phyloP scores from a whole-genome alignment of 92 coral and sea anemone genomes.

The Porites lobata region DNA sequence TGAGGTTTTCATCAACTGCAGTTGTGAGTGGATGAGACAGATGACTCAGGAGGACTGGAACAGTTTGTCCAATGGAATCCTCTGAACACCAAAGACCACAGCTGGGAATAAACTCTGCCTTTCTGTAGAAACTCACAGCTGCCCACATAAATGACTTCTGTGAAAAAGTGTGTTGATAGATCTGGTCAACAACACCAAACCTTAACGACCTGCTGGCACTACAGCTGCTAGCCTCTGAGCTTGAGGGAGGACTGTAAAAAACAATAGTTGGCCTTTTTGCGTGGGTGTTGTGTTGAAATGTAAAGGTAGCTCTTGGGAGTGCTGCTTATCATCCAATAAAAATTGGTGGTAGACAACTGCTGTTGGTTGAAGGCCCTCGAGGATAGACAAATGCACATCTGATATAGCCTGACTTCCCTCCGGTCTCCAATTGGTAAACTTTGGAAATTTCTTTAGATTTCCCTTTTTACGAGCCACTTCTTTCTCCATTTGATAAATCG shows the following conservation, averaged over 20 bases:
- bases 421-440: conserved; percentile 19
- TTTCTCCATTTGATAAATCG: background rate
- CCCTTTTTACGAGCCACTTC: background rate
- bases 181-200: conserved; percentile 42
- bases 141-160: conserved; percentile 59
- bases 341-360: conserved; percentile 7
- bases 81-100: background rate
- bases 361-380: conserved; percentile 40
- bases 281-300: conserved; percentile 50
- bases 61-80: conserved; percentile 44
- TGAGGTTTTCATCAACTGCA: conserved; percentile 35
- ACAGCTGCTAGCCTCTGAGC: conserved; percentile 1
- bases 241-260: conserved; percentile 26
- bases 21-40: conserved; percentile 46
- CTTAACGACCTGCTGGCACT: background rate
- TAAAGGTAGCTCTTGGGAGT: conserved; percentile 46
- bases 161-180: conserved; percentile 37
- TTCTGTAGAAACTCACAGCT: conserved; percentile 35
- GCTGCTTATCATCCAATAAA: conserved; percentile 39
- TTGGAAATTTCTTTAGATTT: background rate
- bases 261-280: conserved; percentile 43
- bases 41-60: conserved; percentile 34
- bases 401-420: conserved; percentile 22
- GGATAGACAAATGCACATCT: background rate
- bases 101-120: background rate